A percentile compares a stretch with the other conserved stretches of the same genome.
Evolutionary conservation across 2,888 invertebrate species (phyloP).

Genomic region (Tenthredo distinguenda): DNA sequence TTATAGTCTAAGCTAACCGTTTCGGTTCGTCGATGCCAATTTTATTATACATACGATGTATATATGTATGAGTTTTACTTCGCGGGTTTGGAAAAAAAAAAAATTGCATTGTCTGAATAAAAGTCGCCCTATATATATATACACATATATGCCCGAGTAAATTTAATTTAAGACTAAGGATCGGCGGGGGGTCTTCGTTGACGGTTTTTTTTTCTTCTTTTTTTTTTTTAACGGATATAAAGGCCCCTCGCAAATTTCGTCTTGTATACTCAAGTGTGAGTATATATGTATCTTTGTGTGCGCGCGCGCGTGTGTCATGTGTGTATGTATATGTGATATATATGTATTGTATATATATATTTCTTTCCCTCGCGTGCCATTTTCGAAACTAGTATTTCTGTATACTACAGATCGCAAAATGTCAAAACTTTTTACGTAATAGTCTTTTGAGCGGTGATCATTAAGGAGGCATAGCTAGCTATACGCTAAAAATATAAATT

Average conservation of each 20-base stretch:
- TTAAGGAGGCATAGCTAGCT: background rate
- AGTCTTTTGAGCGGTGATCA: background rate
- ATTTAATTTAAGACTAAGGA: slow-evolving; percentile 1
- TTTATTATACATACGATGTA: background rate
- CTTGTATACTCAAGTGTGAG: background rate
- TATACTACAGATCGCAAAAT: background rate
- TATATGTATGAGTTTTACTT: background rate
- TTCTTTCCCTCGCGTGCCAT: background rate
- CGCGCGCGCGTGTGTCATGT: background rate
- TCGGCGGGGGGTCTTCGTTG: background rate
- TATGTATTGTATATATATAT: background rate
- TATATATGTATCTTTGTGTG: background rate
- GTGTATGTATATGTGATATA: background rate
- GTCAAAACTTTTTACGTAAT: slow-evolving; percentile 36
- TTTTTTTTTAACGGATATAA: background rate
- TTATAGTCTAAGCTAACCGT: background rate
- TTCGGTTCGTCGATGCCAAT: slow-evolving; percentile 31
- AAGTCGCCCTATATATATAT: background rate
- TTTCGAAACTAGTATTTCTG: slow-evolving; percentile 20
- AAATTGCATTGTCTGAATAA: background rate
- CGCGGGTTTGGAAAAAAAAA: background rate
- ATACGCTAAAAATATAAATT: background rate
- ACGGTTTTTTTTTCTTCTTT: background rate
- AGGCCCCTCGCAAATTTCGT: background rate
- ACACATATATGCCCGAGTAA: background rate